Conservation (phyloP, 2,888 invertebrate genomes). For the Megaustenia siamemsis region DNA sequence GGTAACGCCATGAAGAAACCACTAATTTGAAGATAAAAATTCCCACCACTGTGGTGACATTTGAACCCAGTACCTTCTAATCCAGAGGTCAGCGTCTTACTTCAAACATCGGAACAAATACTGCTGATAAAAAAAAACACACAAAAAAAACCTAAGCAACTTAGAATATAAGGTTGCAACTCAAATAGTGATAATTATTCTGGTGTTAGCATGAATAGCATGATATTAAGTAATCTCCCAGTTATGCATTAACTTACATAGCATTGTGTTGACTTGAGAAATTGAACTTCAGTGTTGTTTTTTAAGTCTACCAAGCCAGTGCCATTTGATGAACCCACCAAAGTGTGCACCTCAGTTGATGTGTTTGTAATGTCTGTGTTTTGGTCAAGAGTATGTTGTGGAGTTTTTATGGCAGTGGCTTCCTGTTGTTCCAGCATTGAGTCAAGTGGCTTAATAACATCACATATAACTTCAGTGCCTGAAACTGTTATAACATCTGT, state of each 20-base stretch:
- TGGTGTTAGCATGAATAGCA: no score
- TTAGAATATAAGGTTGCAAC: no score
- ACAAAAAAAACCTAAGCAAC: no score
- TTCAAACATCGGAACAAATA: no score
- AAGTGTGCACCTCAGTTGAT: not conserved
- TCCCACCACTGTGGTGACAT: no score
- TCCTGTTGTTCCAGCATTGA: slow-evolving; percentile 2
- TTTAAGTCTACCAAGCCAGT: slow-evolving; percentile 27
- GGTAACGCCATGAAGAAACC: no score
- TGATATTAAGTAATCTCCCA: no score
- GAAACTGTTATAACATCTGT: slow-evolving; percentile 11
- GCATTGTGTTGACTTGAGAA: slow-evolving; percentile 54
- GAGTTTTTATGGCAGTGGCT: not conserved
- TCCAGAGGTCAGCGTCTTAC: no score
- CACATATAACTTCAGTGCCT: slow-evolving; percentile 4
- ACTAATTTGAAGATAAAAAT: no score
- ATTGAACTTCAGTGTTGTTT: slow-evolving; percentile 16
- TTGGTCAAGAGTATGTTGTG: not conserved
- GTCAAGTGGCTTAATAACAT: not conserved
- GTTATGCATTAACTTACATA: slow-evolving; percentile 42
- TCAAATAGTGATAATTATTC: no score
- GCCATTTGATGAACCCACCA: not conserved
- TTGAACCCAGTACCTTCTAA: no score
- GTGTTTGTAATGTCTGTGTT: not conserved
- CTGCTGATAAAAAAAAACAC: no score